Evolutionary conservation across 1,140 invertebrate species (phyloP).

Genomic region (Drosophila murphyi): DNA sequence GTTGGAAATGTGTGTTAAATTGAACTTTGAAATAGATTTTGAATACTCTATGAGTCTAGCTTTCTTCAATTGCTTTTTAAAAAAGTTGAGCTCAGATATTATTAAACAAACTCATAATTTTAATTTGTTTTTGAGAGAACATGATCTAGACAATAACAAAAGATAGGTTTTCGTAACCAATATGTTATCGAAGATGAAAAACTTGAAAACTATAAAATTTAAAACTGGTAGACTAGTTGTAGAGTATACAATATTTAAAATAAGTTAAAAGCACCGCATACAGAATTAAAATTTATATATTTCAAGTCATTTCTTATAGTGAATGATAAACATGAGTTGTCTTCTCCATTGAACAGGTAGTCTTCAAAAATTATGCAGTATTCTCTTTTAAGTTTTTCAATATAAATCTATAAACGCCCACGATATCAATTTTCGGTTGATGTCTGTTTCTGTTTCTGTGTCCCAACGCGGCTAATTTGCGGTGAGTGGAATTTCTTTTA

Average conservation of each 20-base stretch:
- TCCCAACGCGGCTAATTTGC: slow-evolving; percentile 62
- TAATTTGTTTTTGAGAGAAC: no score
- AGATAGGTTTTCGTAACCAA: no score
- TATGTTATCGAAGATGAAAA: no score
- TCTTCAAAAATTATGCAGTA: slow-evolving; percentile 9
- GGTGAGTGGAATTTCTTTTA: slow-evolving; percentile 76
- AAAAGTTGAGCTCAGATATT: background rate
- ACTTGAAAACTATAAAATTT: no score
- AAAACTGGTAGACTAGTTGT: no score
- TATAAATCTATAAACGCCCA: slow-evolving; percentile 77
- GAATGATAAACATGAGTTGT: slow-evolving; percentile 45
- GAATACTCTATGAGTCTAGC: background rate
- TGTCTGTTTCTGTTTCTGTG: slow-evolving; percentile 42
- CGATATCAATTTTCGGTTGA: slow-evolving; percentile 43
- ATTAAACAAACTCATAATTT: no score
- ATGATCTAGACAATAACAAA: no score
- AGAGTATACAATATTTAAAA: no score
- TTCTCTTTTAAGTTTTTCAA: slow-evolving; percentile 52
- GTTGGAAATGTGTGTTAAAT: background rate
- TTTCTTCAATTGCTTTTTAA: background rate
- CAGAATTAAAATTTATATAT: background rate
- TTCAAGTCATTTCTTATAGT: background rate
- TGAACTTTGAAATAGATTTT: background rate
- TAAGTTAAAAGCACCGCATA: no score
- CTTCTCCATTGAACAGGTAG: slow-evolving; percentile 12